Conservation (phyloP, 2,797 vertebrate species). For the Otolemur crassicaudatus region DNA sequence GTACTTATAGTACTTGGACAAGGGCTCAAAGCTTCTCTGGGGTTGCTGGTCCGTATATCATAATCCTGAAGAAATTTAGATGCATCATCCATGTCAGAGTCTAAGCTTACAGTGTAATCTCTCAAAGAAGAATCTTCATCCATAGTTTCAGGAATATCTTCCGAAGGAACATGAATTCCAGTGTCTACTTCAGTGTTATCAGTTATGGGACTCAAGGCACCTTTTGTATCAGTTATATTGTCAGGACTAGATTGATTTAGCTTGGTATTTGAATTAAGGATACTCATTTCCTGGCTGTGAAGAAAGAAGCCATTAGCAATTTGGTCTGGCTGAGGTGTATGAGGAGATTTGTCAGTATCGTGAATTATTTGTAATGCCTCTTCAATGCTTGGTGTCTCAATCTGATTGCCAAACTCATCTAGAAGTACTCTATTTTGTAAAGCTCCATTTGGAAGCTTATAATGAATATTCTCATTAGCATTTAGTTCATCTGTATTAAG, state of each 20-base stretch:
- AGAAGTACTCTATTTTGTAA: constrained; percentile 86
- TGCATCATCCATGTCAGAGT: constrained; percentile 94
- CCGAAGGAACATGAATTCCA: constrained; percentile 96
- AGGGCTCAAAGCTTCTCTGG: constrained; percentile 91
- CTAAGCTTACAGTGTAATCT: constrained; percentile 97
- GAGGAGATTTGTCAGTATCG: constrained; percentile 90
- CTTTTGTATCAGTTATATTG: constrained; percentile 91
- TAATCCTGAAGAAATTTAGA: constrained; percentile 91
- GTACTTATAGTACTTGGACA: constrained; percentile 92
- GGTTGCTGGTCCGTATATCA: constrained; percentile 89
- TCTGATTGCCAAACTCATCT: constrained; percentile 90
- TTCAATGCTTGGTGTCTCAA: constrained; percentile 94
- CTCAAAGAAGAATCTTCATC: constrained; percentile 98
- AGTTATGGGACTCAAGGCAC: constrained; percentile 89
- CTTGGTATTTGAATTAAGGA: constrained; percentile 88
- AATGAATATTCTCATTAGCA: constrained; percentile 80
- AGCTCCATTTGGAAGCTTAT: constrained; percentile 92
- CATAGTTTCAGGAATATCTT: constrained; percentile 97
- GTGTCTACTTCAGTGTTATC: constrained; percentile 97
- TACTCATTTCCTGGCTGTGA: constrained; percentile 90
- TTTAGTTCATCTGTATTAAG: constrained; percentile 82
- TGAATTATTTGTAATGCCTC: constrained; percentile 97
- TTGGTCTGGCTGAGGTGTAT: constrained; percentile 88
- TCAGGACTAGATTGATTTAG: constrained; percentile 88
- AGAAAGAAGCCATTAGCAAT: constrained; percentile 96